Evolutionary conservation across 2,797 vertebrate genomes (phyloP).

Genomic region (Catostomus latipinnis): DNA sequence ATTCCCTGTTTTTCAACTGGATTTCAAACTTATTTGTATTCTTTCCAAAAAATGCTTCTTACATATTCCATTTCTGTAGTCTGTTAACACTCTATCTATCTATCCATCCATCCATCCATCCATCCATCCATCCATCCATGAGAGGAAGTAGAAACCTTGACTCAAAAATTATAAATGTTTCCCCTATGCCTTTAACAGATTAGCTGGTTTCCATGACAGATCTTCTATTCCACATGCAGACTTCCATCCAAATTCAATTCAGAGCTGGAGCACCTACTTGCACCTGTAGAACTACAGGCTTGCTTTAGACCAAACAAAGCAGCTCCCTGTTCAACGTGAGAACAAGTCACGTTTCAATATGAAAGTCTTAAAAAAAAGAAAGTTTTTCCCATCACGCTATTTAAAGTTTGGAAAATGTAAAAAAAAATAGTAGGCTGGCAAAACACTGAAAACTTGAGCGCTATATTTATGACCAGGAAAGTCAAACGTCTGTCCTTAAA

Average conservation of each 20-base stretch:
- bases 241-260: conserved; percentile 15
- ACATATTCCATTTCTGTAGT: not conserved
- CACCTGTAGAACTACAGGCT: conserved; percentile 8
- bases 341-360: not conserved
- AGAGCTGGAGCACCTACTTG: not conserved
- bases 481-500: too few relatives aligned
- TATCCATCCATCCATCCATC: not conserved
- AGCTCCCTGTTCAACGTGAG: not conserved
- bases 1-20: too few relatives aligned
- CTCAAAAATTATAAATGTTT: conserved; percentile 2
- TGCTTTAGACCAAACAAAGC: not conserved
- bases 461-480: too few relatives aligned
- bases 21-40: too few relatives aligned
- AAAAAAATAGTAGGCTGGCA: not conserved
- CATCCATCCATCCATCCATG: not conserved
- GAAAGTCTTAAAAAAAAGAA: not conserved
- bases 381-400: not conserved
- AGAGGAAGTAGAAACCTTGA: not conserved
- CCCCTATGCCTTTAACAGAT: conserved; percentile 33
- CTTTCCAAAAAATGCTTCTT: not conserved
- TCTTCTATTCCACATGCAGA: not conserved
- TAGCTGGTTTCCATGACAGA: conserved; percentile 5
- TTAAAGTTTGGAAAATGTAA: not conserved
- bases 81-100: not conserved
- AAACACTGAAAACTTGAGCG: not conserved